Percentiles rank a stretch among this genome's conserved stretches.
phyloP scores from a whole-genome alignment of 2,113 vertebrate species.

The Psilopsiagon aurifrons region DNA sequence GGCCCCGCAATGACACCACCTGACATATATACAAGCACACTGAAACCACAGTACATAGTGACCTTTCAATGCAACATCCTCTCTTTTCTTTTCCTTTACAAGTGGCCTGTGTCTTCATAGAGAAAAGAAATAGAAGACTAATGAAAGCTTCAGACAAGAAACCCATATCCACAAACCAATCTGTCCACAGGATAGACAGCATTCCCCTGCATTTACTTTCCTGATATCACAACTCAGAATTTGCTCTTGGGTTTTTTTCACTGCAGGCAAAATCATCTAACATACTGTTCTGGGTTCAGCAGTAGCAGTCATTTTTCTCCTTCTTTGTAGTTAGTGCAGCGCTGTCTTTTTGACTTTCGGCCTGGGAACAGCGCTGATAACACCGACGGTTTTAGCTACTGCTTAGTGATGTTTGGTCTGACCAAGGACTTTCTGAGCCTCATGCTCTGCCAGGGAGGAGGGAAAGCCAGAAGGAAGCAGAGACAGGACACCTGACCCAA shows the following conservation, averaged over 20 bases:
- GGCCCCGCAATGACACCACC: background rate
- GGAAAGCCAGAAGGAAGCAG: too few relatives aligned
- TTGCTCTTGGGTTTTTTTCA: background rate
- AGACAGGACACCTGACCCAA: too few relatives aligned
- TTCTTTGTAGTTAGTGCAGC: too few relatives aligned
- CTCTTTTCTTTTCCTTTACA: background rate
- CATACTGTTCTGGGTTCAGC: too few relatives aligned
- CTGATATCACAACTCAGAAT: background rate
- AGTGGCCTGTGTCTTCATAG: background rate
- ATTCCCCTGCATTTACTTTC: background rate
- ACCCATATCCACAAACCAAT: background rate
- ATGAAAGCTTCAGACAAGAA: slow-evolving; percentile 11
- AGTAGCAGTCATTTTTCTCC: too few relatives aligned
- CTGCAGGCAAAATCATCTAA: background rate
- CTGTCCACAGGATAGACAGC: background rate
- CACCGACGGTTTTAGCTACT: too few relatives aligned
- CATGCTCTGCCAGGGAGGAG: too few relatives aligned
- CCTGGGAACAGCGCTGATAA: too few relatives aligned
- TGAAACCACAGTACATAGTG: background rate
- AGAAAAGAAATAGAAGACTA: slow-evolving; percentile 14
- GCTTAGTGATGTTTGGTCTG: too few relatives aligned
- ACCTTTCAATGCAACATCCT: background rate
- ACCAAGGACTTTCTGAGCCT: too few relatives aligned
- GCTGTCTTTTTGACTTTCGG: too few relatives aligned
- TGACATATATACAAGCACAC: background rate